phyloP scores from a whole-genome alignment of 2,888 invertebrate genomes.

The Gymnoscelis rufifasciata region DNA sequence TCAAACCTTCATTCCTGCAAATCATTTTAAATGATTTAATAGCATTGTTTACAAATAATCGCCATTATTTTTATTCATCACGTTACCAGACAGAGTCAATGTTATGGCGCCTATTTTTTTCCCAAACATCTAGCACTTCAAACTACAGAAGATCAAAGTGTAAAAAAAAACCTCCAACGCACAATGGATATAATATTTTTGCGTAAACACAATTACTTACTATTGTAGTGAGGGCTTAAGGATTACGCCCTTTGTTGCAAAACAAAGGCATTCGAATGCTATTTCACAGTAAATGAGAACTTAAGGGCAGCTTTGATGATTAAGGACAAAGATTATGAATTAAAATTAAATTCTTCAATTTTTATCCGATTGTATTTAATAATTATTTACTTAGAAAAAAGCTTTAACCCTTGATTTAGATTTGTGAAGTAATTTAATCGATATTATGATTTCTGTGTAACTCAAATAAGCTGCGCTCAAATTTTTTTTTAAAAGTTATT shows the following conservation, averaged over 20 bases:
- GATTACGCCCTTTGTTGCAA: slow-evolving; percentile 21
- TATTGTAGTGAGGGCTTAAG: slow-evolving; percentile 22
- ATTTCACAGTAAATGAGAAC: slow-evolving; percentile 5
- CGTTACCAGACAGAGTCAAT: not conserved
- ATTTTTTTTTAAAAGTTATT: too few relatives aligned
- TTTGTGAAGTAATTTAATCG: too few relatives aligned
- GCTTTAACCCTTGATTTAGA: too few relatives aligned
- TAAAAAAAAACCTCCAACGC: slow-evolving; percentile 10
- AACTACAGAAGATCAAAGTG: slow-evolving; percentile 1
- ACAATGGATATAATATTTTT: slow-evolving; percentile 18
- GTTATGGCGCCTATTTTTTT: not conserved
- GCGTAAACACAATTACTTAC: slow-evolving; percentile 26
- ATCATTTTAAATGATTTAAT: too few relatives aligned
- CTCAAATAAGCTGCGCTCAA: too few relatives aligned
- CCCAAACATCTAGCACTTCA: not conserved
- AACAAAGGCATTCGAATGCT: slow-evolving; percentile 19
- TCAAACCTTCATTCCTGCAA: too few relatives aligned
- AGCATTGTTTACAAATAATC: too few relatives aligned
- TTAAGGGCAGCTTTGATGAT: not conserved
- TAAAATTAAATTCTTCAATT: too few relatives aligned
- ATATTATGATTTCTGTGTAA: too few relatives aligned
- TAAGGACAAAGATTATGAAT: not conserved
- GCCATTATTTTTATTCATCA: too few relatives aligned
- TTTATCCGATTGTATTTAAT: too few relatives aligned
- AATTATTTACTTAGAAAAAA: too few relatives aligned